These are phyloP conservation scores for Nyctereutes procyonoides DNA, from an alignment of 2,113 vertebrate species.

Conservation along the genomic window DNA sequence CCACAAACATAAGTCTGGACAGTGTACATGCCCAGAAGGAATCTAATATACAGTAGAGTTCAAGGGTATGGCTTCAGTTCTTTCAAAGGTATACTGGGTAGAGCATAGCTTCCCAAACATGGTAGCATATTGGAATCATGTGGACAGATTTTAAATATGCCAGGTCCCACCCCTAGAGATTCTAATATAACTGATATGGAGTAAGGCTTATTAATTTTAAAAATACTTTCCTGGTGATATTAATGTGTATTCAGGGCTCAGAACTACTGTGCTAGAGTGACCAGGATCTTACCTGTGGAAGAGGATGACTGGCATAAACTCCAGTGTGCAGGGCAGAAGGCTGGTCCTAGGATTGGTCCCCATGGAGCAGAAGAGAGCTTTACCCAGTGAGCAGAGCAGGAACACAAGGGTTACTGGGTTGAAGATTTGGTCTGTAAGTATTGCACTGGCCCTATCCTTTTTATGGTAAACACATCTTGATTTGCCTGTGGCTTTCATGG, in stretches of 20 bases:
- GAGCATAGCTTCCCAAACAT: neutral
- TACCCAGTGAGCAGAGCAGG: neutral
- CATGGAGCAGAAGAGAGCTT: neutral
- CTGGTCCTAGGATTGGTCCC: neutral
- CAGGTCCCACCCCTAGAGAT: neutral
- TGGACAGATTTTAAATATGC: neutral
- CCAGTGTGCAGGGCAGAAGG: neutral
- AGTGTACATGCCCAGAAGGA: neutral
- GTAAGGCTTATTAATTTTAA: neutral
- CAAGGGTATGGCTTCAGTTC: neutral
- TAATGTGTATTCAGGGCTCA: neutral
- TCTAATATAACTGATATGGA: neutral
- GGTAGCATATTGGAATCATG: neutral
- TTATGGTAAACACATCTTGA: neutral
- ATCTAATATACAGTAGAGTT: neutral
- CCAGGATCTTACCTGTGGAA: neutral
- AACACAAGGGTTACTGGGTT: neutral
- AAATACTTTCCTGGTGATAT: neutral
- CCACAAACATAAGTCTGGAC: neutral
- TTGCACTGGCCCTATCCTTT: neutral
- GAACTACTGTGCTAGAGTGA: neutral
- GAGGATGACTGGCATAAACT: neutral
- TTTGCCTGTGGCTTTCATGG: neutral
- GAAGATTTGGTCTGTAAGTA: neutral
- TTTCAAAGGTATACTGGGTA: neutral